Percentiles rank a stretch among this genome's conserved stretches.
Evolutionary conservation across 2,888 invertebrate genomes (phyloP).

Genomic region (Lasius platythorax): DNA sequence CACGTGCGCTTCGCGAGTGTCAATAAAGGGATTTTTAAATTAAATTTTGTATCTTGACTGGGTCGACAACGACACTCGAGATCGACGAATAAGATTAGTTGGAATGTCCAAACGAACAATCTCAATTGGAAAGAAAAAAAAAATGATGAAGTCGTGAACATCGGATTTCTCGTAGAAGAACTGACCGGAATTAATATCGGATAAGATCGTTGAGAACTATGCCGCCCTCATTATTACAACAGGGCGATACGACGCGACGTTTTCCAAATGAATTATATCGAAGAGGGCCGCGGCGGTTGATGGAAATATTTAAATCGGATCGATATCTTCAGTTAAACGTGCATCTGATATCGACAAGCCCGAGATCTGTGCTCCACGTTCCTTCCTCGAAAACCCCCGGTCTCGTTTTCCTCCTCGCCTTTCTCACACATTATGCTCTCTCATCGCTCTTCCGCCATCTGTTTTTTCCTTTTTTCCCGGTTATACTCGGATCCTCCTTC

Average conservation of each 20-base stretch:
- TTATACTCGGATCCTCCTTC: slow-evolving; percentile 48
- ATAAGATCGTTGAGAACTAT: not conserved
- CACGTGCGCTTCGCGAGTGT: slow-evolving; percentile 9
- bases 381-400: slow-evolving; percentile 19
- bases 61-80: slow-evolving; percentile 66
- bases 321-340: slow-evolving; percentile 76
- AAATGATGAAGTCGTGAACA: slow-evolving; percentile 13
- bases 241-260: slow-evolving; percentile 65
- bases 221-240: slow-evolving; percentile 70
- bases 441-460: slow-evolving; percentile 42
- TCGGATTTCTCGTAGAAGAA: not conserved
- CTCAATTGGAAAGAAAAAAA: not conserved
- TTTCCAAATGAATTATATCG: slow-evolving; percentile 76
- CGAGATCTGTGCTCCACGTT: slow-evolving; percentile 42
- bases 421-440: slow-evolving; percentile 32
- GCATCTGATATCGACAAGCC: slow-evolving; percentile 80
- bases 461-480: slow-evolving; percentile 39
- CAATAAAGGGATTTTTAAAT: slow-evolving; percentile 53
- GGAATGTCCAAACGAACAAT: not conserved
- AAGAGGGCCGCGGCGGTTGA: slow-evolving; percentile 65
- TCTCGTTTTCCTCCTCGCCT: slow-evolving; percentile 34
- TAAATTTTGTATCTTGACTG: slow-evolving; percentile 64
- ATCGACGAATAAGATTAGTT: not conserved
- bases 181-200: slow-evolving; percentile 20
- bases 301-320: slow-evolving; percentile 72